phyloP scores from a whole-genome alignment of 1,140 invertebrate species.

The Paraescarpia echinospica region DNA sequence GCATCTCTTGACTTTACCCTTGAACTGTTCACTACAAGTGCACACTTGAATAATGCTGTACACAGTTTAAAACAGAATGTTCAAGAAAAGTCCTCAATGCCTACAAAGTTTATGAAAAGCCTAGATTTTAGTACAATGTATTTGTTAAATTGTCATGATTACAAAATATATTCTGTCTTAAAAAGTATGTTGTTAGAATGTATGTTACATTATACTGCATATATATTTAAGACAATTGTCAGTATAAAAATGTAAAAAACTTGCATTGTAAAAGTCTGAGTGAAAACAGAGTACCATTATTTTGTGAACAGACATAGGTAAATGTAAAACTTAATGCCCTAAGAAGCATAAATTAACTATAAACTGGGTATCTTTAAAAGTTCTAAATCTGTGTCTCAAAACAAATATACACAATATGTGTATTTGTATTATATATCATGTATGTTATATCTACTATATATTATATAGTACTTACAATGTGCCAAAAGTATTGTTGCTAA shows the following conservation, averaged over 20 bases:
- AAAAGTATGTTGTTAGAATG: not conserved
- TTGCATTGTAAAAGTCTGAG: too few relatives aligned
- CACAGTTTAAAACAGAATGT: not conserved
- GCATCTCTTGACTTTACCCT: slow-evolving; percentile 1
- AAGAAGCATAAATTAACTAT: too few relatives aligned
- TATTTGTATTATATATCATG: too few relatives aligned
- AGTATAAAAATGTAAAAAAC: too few relatives aligned
- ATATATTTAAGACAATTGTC: not conserved
- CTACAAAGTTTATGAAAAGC: not conserved
- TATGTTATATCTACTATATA: too few relatives aligned
- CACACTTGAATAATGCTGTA: not conserved
- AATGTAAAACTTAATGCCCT: too few relatives aligned
- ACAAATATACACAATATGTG: not conserved
- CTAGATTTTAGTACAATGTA: not conserved
- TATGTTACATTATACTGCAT: not conserved
- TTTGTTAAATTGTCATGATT: not conserved
- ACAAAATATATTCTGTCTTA: not conserved
- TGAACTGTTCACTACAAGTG: not conserved
- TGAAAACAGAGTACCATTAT: too few relatives aligned
- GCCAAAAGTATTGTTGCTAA: not conserved
- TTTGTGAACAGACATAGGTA: too few relatives aligned
- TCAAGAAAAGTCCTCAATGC: not conserved
- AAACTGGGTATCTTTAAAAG: not conserved
- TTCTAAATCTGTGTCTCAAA: not conserved
- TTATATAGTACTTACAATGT: not conserved